Conservation (phyloP, 2,888 invertebrate species). For the Sarcophaga subvicina region DNA sequence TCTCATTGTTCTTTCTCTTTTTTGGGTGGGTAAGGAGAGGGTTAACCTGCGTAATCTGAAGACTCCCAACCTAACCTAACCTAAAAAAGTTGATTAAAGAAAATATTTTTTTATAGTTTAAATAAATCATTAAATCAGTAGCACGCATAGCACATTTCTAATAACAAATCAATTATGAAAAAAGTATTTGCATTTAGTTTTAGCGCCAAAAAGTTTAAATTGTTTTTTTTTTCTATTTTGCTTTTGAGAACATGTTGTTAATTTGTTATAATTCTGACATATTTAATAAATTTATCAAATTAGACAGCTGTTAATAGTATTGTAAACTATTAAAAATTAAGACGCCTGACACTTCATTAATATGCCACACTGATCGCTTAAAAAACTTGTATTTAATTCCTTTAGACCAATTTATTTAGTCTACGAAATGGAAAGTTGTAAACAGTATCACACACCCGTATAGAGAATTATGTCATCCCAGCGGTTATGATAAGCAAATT, state of each 20-base stretch:
- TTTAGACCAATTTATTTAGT: constrained; percentile 2
- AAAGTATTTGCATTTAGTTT: no score
- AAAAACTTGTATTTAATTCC: neutral
- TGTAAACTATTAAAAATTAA: constrained; percentile 19
- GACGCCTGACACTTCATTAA: constrained; percentile 27
- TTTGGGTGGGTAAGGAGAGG: no score
- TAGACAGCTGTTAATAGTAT: constrained; percentile 26
- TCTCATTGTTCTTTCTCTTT: no score
- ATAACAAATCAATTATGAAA: no score
- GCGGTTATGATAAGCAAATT: neutral
- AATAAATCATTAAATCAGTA: no score
- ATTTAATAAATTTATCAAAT: neutral
- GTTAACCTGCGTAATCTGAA: no score
- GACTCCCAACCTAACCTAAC: no score
- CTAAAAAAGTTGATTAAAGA: no score
- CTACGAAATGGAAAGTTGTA: constrained; percentile 54
- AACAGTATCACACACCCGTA: constrained; percentile 21
- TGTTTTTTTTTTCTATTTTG: neutral
- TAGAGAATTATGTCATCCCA: constrained; percentile 46
- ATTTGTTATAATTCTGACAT: constrained; percentile 7
- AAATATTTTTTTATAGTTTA: no score
- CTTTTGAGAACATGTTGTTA: neutral
- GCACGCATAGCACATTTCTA: no score
- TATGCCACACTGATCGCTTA: constrained; percentile 6
- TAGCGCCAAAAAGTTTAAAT: no score